phyloP scores from a whole-genome alignment of 1,140 invertebrate species.

The Caenorhabditis elegans region WBcel235 BX284602.5:8826501-8827000 shows the following conservation, averaged over 20 bases:
- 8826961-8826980: constrained; percentile 1
- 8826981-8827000: constrained; percentile 13
- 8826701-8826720: not conserved
- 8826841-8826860: no score
- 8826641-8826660: constrained; percentile 15
- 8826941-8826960: no score
- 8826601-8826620: constrained; percentile 10
- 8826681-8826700: not conserved
- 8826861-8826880: no score
- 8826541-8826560: not conserved
- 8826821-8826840: no score
- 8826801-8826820: not conserved
- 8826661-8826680: not conserved
- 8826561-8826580: not conserved
- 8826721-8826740: constrained; percentile 17
- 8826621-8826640: not conserved
- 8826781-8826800: not conserved
- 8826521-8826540: not conserved
- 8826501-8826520: not conserved
- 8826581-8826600: constrained; percentile 19
- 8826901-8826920: no score
- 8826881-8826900: no score
- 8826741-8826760: not conserved
- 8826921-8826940: no score
- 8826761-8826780: not conserved